These are phyloP conservation scores for Conistra vaccinii DNA, from an alignment of 2,888 invertebrate genomes.

Conservation along the genomic window DNA sequence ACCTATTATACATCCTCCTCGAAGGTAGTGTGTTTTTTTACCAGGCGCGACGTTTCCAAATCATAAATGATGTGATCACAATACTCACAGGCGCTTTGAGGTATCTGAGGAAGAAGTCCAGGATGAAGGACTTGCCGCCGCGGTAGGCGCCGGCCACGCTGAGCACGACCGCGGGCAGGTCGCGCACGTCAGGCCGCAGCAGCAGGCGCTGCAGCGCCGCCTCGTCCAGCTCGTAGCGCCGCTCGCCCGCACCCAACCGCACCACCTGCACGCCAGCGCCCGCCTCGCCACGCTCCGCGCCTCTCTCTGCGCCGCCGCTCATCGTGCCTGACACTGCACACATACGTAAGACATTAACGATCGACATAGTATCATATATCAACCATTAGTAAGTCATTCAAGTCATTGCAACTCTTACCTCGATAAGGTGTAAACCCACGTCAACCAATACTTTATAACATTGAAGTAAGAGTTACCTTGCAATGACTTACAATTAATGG, in stretches of 20 bases:
- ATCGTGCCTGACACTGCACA: slow-evolving; percentile 27
- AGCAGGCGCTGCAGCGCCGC: slow-evolving; percentile 63
- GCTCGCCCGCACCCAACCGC: slow-evolving; percentile 42
- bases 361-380: no score
- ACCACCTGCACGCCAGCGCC: slow-evolving; percentile 66
- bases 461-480: no score
- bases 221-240: slow-evolving; percentile 64
- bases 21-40: background rate
- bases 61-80: background rate
- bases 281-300: slow-evolving; percentile 9
- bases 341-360: no score
- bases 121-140: slow-evolving; percentile 77
- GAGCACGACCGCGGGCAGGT: slow-evolving; percentile 70
- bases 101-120: slow-evolving; percentile 75
- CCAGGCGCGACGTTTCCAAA: background rate
- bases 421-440: no score
- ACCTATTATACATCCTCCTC: background rate
- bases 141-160: slow-evolving; percentile 76
- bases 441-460: no score
- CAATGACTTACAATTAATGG: no score
- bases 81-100: slow-evolving; percentile 69
- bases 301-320: slow-evolving; percentile 16
- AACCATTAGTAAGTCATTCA: no score
- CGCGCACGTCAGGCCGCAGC: slow-evolving; percentile 62
- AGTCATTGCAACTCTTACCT: no score